Evolutionary conservation across 2,888 invertebrate species (phyloP).

Genomic region (Platypus cylindrus): DNA sequence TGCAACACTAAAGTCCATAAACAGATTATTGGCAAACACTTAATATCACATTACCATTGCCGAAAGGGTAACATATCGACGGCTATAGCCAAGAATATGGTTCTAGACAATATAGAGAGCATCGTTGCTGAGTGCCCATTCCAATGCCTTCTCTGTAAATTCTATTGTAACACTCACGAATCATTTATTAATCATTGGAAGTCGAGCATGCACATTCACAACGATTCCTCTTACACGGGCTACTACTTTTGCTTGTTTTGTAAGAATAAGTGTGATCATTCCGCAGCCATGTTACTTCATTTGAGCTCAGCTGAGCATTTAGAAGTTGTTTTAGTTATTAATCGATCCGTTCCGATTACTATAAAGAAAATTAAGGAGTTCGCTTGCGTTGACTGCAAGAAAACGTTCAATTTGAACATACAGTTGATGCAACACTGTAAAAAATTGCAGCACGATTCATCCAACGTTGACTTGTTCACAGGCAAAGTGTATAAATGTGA

Average conservation of each 20-base stretch:
- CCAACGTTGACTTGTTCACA: conserved; percentile 31
- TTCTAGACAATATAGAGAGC: conserved; percentile 63
- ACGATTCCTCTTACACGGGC: conserved; percentile 40
- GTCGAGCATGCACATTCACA: conserved; percentile 46
- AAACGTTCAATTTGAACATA: conserved; percentile 61
- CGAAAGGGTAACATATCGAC: conserved; percentile 52
- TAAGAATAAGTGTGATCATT: conserved; percentile 51
- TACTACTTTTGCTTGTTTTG: conserved; percentile 63
- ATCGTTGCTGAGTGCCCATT: conserved; percentile 73
- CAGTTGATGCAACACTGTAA: conserved; percentile 53
- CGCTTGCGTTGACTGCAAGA: conserved; percentile 52
- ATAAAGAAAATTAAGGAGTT: conserved; percentile 54
- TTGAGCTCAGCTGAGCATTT: conserved; percentile 52
- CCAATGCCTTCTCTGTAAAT: conserved; percentile 74
- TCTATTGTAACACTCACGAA: conserved; percentile 66
- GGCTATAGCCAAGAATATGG: conserved; percentile 45
- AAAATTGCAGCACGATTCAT: conserved; percentile 32
- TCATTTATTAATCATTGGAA: conserved; percentile 64
- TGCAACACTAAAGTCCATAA: conserved; percentile 57
- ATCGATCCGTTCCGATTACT: conserved; percentile 67
- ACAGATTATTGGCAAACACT: conserved; percentile 66
- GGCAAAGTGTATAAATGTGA: conserved; percentile 45
- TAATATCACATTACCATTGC: conserved; percentile 77
- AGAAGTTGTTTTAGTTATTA: conserved; percentile 62
- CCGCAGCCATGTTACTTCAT: conserved; percentile 55